Evolutionary conservation across 1,140 invertebrate genomes (phyloP), one percentile per base, ranked within the genome.

Genomic region (Helicoverpa armigera): DNA sequence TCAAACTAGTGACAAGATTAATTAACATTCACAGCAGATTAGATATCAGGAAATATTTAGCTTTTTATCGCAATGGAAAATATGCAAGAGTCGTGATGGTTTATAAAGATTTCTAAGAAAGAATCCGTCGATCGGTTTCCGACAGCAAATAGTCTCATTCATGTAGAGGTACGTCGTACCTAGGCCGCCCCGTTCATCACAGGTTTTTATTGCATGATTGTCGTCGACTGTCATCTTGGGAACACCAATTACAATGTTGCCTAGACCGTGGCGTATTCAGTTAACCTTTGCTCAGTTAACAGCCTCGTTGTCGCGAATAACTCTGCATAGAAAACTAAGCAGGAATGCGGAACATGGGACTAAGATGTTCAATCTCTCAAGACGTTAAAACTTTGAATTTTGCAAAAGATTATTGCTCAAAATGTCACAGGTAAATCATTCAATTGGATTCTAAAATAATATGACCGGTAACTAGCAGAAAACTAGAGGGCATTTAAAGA

Each of bases 121-220:
- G n/a, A 48, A 67, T 67, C 23, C 56, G 9, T 29, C 18, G 9
- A 29, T 23, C 11, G 29, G 23, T 29, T 13, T 60, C 10, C 31
- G 31, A 65, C n/a, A 31, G 63, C n/a, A 70, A 53, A 72, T 31
- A 54, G 50, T 70, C 50, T 51, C 50, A 54, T 72, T 72, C 69
- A 72, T 13, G 14, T 67, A 9, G 13, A 9, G 58, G 70, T 58
- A 73, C 70, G 13, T 67, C 50, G n/a, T 43, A 43, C 35, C 35
- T 61, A 74, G 54, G 54, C 29, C 48, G 69, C 72, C 50, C 70
- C 73, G 58, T 81, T 60, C 79, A 72, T 70, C 79, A 75, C 74
- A 51, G 43, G 65, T 79, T 72, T 82, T 87, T 88, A 87, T 88
- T 87, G 80, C 82, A 84, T 88, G 87, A 88, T 85, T 86, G 86